Base-by-base conservation (phyloP, 2,888 invertebrate genomes). In the Sarcophaga rosellei region DNA sequence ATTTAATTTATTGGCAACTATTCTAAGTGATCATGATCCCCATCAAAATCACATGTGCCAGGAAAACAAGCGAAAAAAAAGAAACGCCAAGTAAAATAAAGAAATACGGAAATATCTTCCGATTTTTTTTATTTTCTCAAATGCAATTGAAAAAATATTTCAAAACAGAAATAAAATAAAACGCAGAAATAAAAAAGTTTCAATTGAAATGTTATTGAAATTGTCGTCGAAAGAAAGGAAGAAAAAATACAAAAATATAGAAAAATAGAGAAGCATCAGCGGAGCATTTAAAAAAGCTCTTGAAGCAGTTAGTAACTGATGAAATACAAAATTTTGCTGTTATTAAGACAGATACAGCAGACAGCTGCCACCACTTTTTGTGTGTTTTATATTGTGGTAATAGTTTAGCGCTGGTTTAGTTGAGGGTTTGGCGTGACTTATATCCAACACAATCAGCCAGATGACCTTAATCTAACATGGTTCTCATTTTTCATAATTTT, bases 381-480 rank as follows among this genome's bases (percentile, higher is more conserved):
- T 69, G 57, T 74, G 10, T 35, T 35, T 35, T 35, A 35, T 35
- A 35, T 35, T 35, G 65, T 63, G 63, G 20, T 74, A 35, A 35
- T 35, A 35, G 53, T 53, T 53, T 53, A 53, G 15, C 59, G 63
- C 10, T 68, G 70, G 45, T 53, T 53, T 53, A 53, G 53, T 53
- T 70, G 25, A 20, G 47, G 25, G 68, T 47, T 44, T 47, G 12
- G 5, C 45, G 65, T 70, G 25, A 20, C 61, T 70, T 68, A 47
- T 61, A 35, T 10, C 35, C 35, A 35, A 35, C 35, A 45, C 70
- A 81, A 53, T 17, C 17, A 53, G 35, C 35, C 35, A 59, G 75
- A 83, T 84, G 83, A 83, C 86, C 86, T 86, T 86, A 83, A 78
- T 77, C 76, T 77, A 86, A 86, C 73, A 80, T 80, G 81, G 63